Base-by-base conservation (phyloP, 1,140 invertebrate species). In the Drosophila nebulosa region DNA sequence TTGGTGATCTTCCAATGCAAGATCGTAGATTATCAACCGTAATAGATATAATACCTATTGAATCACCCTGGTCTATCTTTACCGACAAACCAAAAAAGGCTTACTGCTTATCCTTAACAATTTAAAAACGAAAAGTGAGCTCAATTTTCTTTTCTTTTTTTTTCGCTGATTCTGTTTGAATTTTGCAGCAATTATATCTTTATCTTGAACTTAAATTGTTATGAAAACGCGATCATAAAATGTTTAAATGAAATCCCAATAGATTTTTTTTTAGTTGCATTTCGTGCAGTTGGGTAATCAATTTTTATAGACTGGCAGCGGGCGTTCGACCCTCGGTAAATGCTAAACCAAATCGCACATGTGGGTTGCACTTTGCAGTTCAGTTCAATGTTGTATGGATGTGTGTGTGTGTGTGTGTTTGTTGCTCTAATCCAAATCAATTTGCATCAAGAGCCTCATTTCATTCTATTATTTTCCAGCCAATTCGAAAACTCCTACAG, bases 381-480 rank as follows among this genome's bases (percentile, higher is more conserved):
- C 21, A n/a, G 30, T 32, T 32, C 1, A 30, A 30, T 18, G 14
- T 42, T 42, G 6, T 21, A n/a, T 18, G 16, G 16, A 46, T 26
- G 46, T 6, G 12, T 36, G 14, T 9, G 51, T 16, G 51, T 56
- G 21, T 32, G 7, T 39, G 26, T 51, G 50, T 39, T 57, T 39
- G 36, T 75, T 83, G 24, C 24, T 89, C 81, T 83, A 90, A 90
- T 90, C 86, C 86, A 89, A 90, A 89, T 90, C 86, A 90, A 90
- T 90, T 89, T 90, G 76, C 81, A 90, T 83, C 86, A 83, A 90
- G 86, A 83, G 86, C 69, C 81, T 90, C 86, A 90, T 90, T 89
- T 86, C 69, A 90, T 90, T 90, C 86, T 83, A 90, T 90, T 90
- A 90, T 78, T 90, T 78, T 69, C 69, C 74, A 84, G 77, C 69